phyloP scores from a whole-genome alignment of 2,888 invertebrate species.

The Sphinx pinastri region DNA sequence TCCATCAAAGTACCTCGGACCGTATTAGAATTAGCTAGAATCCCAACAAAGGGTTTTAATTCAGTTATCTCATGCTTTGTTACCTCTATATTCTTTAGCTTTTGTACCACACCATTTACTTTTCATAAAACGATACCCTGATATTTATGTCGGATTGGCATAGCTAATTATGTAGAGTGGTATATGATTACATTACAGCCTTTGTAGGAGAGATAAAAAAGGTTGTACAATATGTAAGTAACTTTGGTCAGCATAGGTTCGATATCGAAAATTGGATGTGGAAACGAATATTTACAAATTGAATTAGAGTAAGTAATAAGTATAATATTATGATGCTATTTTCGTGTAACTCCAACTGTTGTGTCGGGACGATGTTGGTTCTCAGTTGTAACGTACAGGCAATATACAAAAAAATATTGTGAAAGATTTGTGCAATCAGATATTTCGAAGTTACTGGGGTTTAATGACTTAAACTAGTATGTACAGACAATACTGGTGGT shows the following conservation, averaged over 20 bases:
- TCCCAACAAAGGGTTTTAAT: constrained; percentile 75
- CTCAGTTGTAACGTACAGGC: no score
- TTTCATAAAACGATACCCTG: constrained; percentile 62
- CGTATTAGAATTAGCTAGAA: constrained; percentile 56
- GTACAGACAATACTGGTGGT: no score
- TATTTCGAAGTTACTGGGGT: no score
- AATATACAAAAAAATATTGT: no score
- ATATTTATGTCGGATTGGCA: constrained; percentile 48
- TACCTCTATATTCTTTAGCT: constrained; percentile 65
- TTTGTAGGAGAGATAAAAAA: constrained; percentile 25
- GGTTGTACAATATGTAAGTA: not conserved
- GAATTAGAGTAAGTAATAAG: no score
- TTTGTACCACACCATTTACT: constrained; percentile 67
- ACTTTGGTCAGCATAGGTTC: not conserved
- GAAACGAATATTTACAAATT: no score
- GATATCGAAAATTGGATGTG: not conserved
- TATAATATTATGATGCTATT: not conserved
- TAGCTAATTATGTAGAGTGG: constrained; percentile 28
- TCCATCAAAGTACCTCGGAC: constrained; percentile 65
- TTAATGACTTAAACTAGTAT: no score
- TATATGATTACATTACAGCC: constrained; percentile 37
- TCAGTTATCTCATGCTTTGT: constrained; percentile 73
- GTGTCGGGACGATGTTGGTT: no score
- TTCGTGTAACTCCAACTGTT: no score
- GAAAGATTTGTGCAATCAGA: no score